Percentiles rank a stretch among this genome's conserved stretches.
Evolutionary conservation across 2,113 vertebrate genomes (phyloP).

Genomic region (Chunga burmeisteri): DNA sequence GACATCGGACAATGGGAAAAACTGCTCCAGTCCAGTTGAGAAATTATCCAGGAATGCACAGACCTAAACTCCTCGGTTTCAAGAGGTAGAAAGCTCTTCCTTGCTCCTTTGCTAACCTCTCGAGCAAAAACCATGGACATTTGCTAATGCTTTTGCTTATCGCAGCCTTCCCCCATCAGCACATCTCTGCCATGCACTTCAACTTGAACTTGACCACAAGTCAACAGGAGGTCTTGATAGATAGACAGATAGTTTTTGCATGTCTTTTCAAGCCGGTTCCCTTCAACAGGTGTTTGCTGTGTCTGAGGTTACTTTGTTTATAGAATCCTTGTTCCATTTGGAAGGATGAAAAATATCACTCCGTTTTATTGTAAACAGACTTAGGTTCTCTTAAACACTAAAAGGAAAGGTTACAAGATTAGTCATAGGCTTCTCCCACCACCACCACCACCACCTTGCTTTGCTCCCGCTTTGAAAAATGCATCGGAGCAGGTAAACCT

Average conservation of each 20-base stretch:
- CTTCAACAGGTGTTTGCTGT: conserved; percentile 88
- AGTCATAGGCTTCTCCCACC: conserved; percentile 65
- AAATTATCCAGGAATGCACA: background rate
- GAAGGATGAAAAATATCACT: conserved; percentile 81
- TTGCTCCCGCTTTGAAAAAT: background rate
- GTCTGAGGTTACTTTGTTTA: conserved; percentile 86
- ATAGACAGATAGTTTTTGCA: background rate
- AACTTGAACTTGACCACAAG: conserved; percentile 52
- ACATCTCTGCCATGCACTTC: background rate
- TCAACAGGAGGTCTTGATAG: conserved; percentile 2
- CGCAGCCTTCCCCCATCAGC: background rate
- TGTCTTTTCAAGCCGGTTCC: conserved; percentile 41
- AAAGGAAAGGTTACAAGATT: conserved; percentile 80
- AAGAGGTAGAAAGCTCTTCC: background rate
- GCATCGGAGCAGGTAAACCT: background rate
- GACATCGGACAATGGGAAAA: background rate
- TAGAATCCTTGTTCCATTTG: conserved; percentile 86
- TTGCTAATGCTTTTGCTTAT: background rate
- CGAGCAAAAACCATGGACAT: background rate
- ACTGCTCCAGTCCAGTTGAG: background rate
- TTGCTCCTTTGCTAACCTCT: background rate
- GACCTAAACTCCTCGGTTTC: background rate
- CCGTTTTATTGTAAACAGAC: conserved; percentile 81
- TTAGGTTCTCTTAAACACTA: conserved; percentile 75
- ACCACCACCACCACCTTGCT: background rate